These are phyloP conservation scores for Monomorium pharaonis DNA, from an alignment of 1,140 invertebrate genomes.

Conservation along the genomic window DNA sequence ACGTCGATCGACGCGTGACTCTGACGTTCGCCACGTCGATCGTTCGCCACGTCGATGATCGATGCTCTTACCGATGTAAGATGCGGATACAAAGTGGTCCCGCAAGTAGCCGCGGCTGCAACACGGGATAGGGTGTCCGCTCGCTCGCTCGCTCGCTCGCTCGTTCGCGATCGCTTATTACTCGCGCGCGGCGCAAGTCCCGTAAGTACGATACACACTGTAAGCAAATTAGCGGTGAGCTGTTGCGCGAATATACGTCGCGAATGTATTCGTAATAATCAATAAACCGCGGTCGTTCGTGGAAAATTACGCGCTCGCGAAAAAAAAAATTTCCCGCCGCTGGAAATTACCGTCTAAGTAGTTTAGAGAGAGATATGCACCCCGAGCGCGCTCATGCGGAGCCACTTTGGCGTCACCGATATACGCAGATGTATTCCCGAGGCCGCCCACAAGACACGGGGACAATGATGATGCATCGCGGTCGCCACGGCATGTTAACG, in stretches of 20 bases:
- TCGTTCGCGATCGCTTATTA: slow-evolving; percentile 15
- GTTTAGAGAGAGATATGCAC: slow-evolving; percentile 1
- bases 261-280: neutral
- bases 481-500: slow-evolving; percentile 32
- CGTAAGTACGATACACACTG: neutral
- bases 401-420: neutral
- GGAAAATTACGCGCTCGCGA: neutral
- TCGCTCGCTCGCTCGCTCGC: too few species aligned
- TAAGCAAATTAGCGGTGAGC: slow-evolving; percentile 3
- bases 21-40: slow-evolving; percentile 14
- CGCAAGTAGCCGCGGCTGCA: slow-evolving; percentile 3
- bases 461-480: slow-evolving; percentile 7
- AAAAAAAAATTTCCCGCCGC: neutral
- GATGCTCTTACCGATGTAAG: neutral
- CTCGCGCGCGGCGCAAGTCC: neutral
- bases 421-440: slow-evolving; percentile 46
- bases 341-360: too few species aligned
- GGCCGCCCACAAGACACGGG: slow-evolving; percentile 5
- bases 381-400: too few species aligned
- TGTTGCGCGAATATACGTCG: slow-evolving; percentile 4
- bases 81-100: slow-evolving; percentile 7
- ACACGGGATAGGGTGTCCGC: neutral
- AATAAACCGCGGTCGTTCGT: neutral
- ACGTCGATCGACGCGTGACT: slow-evolving; percentile 10
- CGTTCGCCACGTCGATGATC: slow-evolving; percentile 2